These are phyloP conservation scores for Noctilio leporinus DNA, from an alignment of 2,113 vertebrate genomes.

Conservation along the genomic window DNA sequence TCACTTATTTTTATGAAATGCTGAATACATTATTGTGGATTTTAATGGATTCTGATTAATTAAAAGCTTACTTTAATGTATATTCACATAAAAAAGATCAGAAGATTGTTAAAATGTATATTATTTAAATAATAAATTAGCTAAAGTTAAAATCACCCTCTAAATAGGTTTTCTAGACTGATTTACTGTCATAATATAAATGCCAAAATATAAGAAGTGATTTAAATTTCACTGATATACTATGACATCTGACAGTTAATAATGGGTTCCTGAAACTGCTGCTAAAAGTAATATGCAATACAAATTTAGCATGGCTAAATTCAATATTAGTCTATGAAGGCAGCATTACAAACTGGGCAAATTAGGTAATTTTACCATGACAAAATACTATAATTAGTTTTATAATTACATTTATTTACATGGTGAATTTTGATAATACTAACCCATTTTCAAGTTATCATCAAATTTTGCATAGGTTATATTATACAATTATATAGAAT, in stretches of 20 bases:
- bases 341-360: slow-evolving; percentile 34
- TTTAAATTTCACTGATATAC: slow-evolving; percentile 61
- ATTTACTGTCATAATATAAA: slow-evolving; percentile 50
- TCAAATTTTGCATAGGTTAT: neutral
- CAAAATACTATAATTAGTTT: slow-evolving; percentile 59
- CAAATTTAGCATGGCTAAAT: slow-evolving; percentile 55
- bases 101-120: slow-evolving; percentile 22
- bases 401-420: slow-evolving; percentile 55
- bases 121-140: slow-evolving; percentile 45
- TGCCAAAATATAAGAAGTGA: slow-evolving; percentile 53
- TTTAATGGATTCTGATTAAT: neutral
- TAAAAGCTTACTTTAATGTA: neutral
- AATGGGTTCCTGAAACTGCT: slow-evolving; percentile 44
- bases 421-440: slow-evolving; percentile 17
- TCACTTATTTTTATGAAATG: neutral
- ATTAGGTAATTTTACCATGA: slow-evolving; percentile 55
- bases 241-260: slow-evolving; percentile 67
- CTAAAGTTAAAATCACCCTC: slow-evolving; percentile 32
- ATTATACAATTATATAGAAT: slow-evolving; percentile 11
- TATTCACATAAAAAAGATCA: neutral
- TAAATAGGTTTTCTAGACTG: slow-evolving; percentile 41
- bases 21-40: neutral
- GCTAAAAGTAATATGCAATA: slow-evolving; percentile 58
- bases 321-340: slow-evolving; percentile 58
- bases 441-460: slow-evolving; percentile 21